phyloP scores from a whole-genome alignment of 2,113 vertebrate genomes.

The Macquaria ambigua region DNA sequence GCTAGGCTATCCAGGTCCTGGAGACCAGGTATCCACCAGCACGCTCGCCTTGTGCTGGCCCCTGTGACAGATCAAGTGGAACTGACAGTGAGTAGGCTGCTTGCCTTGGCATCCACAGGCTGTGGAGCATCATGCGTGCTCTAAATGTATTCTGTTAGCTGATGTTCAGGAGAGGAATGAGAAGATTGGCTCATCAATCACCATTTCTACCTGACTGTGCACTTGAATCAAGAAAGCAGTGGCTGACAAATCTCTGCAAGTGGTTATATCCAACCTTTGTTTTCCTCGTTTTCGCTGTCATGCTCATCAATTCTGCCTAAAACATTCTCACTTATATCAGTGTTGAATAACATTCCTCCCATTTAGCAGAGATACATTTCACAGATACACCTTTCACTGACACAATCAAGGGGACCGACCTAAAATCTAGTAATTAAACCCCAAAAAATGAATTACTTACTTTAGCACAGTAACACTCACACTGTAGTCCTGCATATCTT shows the following conservation, averaged over 20 bases:
- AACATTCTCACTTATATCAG: conserved; percentile 5
- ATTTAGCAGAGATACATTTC: not conserved
- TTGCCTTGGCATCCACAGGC: conserved; percentile 55
- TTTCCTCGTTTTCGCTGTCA: conserved; percentile 12
- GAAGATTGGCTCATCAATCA: conserved; percentile 77
- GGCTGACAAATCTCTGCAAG: conserved; percentile 27
- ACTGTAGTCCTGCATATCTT: not conserved
- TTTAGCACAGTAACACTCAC: not conserved
- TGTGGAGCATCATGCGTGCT: conserved; percentile 57
- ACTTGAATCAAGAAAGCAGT: conserved; percentile 53
- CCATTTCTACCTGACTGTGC: conserved; percentile 57
- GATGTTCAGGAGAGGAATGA: conserved; percentile 58
- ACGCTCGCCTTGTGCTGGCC: conserved; percentile 42
- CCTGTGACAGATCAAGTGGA: conserved; percentile 74
- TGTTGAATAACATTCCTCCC: not conserved
- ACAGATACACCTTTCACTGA: not conserved
- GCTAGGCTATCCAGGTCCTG: conserved; percentile 47
- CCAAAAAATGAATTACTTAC: not conserved
- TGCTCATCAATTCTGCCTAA: conserved; percentile 20
- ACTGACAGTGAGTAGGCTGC: conserved; percentile 73
- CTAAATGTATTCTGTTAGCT: conserved; percentile 61
- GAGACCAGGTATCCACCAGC: conserved; percentile 58
- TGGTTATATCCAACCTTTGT: conserved; percentile 18
- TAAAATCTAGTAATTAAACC: not conserved
- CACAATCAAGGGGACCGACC: not conserved